Base-by-base conservation (phyloP, 2,888 invertebrate genomes). In the Gymnoscelis rufifasciata region DNA sequence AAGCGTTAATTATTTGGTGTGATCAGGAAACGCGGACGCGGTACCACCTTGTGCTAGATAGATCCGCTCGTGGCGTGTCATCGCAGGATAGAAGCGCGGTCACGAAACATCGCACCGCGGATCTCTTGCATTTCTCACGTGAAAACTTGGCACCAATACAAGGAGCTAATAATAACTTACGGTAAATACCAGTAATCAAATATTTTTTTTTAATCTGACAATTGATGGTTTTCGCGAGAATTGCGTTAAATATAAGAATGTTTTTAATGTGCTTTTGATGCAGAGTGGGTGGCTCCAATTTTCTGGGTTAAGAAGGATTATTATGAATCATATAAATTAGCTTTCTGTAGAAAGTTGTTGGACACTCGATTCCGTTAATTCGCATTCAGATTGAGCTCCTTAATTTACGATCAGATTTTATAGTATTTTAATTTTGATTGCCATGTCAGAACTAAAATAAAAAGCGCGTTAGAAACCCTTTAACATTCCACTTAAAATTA, bases 1-100 rank as follows among this genome's bases (percentile, higher is more conserved):
- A 51, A 43, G 51, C 51, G 54, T 48, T 49, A 60, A 55, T 53
- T 64, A 68, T 43, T 31, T 39, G 24, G 28, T 49, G 43, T 42
- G 52, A 71, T 74, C 73, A 69, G 70, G 70, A 78, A 84, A 83
- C 73, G 72, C 70, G 79, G 69, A 74, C 78, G 64, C 62, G 53
- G 60, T 68, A 68, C 73, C 64, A 71, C 83, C 84, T 87, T 83
- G 84, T 83, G 71, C 84, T 62, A 71, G 76, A 78, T 82, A 73
- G 68, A 66, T 61, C 56, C 57, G 35, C 11, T 2, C n/a, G 76
- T 86, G 72, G 83, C 87, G 82, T 86, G 86, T 82, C 79, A 71
- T 71, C 64, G 62, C 56, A 57, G 66, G 72, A 58, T 51, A 38
- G 43, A 68, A 64, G 74, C 71, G 64, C 71, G 71, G 78, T 84